phyloP scores from a whole-genome alignment of 1,140 invertebrate genomes.

The Apis dorsata region DNA sequence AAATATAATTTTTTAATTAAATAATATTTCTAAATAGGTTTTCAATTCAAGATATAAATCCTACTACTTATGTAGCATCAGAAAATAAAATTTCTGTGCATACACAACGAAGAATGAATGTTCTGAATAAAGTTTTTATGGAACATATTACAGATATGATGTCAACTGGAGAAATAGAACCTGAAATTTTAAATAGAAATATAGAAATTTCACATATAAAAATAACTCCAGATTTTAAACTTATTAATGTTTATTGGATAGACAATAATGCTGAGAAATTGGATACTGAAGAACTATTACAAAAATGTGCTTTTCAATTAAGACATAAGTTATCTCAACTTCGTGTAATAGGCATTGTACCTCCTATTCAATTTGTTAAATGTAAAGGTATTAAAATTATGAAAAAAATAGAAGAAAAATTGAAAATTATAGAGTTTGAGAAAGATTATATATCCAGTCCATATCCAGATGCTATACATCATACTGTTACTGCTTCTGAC shows the following conservation, averaged over 20 bases:
- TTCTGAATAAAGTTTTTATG: conserved; percentile 91
- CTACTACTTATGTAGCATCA: accelerated
- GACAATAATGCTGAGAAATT: conserved; percentile 73
- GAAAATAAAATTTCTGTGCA: conserved; percentile 25
- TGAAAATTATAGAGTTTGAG: conserved; percentile 83
- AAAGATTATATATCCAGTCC: conserved; percentile 80
- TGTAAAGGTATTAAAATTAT: conserved; percentile 81
- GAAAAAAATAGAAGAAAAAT: conserved; percentile 81
- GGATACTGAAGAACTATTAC: conserved; percentile 80
- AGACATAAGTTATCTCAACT: conserved; percentile 86
- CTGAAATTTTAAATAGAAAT: conserved; percentile 82
- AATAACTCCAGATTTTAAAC: conserved; percentile 83
- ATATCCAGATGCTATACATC: neutral
- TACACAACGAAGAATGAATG: conserved; percentile 77
- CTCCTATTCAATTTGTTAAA: conserved; percentile 86
- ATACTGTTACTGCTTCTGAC: neutral
- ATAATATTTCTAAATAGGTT: neutral
- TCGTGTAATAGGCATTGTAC: conserved; percentile 85
- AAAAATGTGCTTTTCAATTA: conserved; percentile 80
- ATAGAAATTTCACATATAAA: conserved; percentile 86
- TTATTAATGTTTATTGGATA: conserved; percentile 86
- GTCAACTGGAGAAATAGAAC: conserved; percentile 83
- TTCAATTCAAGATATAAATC: neutral
- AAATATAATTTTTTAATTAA: neutral
- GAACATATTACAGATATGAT: conserved; percentile 87